Evolutionary conservation across 2,888 invertebrate species (phyloP).

Genomic region (Heliconius aoede): DNA sequence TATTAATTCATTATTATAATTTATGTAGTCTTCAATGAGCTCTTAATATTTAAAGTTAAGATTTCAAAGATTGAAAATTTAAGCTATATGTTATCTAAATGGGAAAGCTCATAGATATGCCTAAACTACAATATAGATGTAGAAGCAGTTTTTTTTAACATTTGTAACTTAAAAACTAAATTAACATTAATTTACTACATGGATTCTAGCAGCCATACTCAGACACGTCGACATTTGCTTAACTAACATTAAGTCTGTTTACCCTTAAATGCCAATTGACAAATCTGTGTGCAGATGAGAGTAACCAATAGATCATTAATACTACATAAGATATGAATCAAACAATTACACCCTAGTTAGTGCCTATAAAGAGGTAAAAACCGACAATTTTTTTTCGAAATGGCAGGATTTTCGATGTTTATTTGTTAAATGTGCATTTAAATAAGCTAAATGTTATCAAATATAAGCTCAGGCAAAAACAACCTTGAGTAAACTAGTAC

Average conservation of each 20-base stretch:
- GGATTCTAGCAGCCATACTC: background rate
- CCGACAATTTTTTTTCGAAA: constrained; percentile 23
- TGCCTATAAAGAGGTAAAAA: constrained; percentile 17
- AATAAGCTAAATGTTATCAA: constrained; percentile 59
- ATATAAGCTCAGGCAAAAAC: constrained; percentile 78
- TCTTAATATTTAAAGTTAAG: constrained; percentile 2
- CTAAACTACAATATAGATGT: constrained; percentile 19
- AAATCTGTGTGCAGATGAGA: background rate
- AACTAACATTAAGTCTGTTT: constrained; percentile 12
- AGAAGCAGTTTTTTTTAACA: background rate
- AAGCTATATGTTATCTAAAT: constrained; percentile 25
- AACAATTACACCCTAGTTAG: constrained; percentile 4
- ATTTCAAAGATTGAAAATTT: constrained; percentile 23
- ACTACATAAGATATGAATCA: constrained; percentile 1
- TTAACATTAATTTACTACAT: background rate
- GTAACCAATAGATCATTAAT: background rate
- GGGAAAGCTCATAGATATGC: constrained; percentile 33
- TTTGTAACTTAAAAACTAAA: background rate
- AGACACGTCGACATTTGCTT: background rate
- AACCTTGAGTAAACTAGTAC: constrained; percentile 59
- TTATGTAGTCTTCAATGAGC: constrained; percentile 5
- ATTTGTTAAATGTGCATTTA: constrained; percentile 55
- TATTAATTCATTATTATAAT: background rate
- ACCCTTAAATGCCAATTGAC: constrained; percentile 3
- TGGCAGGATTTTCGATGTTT: constrained; percentile 45